These are phyloP conservation scores for Cheilosia vulpina DNA, from an alignment of 2,888 invertebrate genomes.

Conservation along the genomic window DNA sequence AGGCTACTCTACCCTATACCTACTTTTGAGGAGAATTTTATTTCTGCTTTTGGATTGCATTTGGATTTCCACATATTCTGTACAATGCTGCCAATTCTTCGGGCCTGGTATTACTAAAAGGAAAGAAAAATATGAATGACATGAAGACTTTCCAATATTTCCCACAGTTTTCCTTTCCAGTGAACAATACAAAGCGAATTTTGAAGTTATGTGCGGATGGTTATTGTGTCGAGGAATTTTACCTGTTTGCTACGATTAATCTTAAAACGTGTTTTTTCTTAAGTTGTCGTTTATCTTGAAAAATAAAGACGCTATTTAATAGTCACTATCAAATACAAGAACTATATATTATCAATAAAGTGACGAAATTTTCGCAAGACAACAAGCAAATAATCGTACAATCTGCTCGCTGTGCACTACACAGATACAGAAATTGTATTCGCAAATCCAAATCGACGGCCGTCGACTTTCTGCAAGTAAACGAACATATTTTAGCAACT, in stretches of 20 bases:
- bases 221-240: conserved; percentile 7
- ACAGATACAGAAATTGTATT: conserved; percentile 43
- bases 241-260: conserved; percentile 18
- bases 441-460: background rate
- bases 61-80: background rate
- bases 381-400: background rate
- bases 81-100: no score
- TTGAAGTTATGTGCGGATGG: background rate
- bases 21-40: no score
- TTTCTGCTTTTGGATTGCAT: no score
- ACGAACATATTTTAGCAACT: conserved; percentile 9
- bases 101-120: conserved; percentile 30
- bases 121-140: conserved; percentile 9
- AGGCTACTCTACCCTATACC: no score
- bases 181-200: conserved; percentile 17
- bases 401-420: conserved; percentile 6
- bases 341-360: background rate
- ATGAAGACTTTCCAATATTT: conserved; percentile 11
- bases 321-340: background rate
- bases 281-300: background rate
- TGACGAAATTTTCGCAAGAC: conserved; percentile 10
- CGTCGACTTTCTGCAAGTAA: conserved; percentile 52
- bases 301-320: background rate
- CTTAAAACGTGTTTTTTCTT: background rate
- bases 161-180: background rate